These are phyloP conservation scores for Rhodeus uyekii DNA, from an alignment of 2,797 vertebrate genomes.

Conservation along the genomic window DNA sequence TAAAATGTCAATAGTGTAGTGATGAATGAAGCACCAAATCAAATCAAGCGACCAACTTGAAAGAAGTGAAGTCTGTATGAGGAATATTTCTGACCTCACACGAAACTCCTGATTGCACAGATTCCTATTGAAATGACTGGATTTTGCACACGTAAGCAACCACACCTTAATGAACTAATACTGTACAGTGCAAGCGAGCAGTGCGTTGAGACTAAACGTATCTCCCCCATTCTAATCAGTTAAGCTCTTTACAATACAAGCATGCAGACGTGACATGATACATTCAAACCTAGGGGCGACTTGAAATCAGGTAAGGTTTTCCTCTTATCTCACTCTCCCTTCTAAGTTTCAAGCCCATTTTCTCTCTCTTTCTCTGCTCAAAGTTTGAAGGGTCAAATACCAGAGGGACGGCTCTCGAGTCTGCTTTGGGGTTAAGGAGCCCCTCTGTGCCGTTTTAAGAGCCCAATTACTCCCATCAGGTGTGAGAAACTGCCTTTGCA, in stretches of 20 bases:
- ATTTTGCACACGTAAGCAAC: not conserved
- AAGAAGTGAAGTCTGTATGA: not conserved
- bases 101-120: not conserved
- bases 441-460: conserved; percentile 29
- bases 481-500: conserved; percentile 36
- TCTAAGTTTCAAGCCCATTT: not conserved
- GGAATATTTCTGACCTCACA: not conserved
- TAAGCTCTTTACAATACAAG: not conserved
- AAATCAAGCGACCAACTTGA: too few species aligned
- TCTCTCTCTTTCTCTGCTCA: conserved; percentile 13
- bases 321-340: not conserved
- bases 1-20: too few species aligned
- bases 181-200: not conserved
- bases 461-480: conserved; percentile 47
- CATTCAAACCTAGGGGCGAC: conserved; percentile 1
- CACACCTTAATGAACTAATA: not conserved
- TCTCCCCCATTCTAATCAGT: not conserved
- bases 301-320: not conserved
- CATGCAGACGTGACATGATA: not conserved
- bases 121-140: not conserved
- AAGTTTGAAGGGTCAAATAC: not conserved
- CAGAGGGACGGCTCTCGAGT: conserved; percentile 24
- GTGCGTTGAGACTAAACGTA: not conserved
- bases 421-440: conserved; percentile 33
- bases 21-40: too few species aligned